Conservation (phyloP, 1,140 invertebrate species). For the Mya arenaria region DNA sequence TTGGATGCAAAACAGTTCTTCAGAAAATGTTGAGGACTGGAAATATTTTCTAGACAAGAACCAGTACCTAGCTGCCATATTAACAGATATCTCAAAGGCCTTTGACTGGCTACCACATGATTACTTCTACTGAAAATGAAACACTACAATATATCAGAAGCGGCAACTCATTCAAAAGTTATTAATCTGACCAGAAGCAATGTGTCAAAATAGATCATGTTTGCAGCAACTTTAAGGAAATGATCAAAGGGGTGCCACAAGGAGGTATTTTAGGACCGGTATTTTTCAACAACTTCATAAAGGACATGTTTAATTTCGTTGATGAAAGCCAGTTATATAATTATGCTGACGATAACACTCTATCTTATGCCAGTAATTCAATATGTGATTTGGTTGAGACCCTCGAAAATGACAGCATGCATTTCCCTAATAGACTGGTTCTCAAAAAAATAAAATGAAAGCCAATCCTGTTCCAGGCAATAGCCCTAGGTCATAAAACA, state of each 20-base stretch:
- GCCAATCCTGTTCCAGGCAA: slow-evolving; percentile 29
- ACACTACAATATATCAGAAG: slow-evolving; percentile 14
- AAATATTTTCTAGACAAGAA: slow-evolving; percentile 45
- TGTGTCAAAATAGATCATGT: slow-evolving; percentile 25
- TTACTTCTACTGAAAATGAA: slow-evolving; percentile 24
- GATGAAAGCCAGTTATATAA: neutral
- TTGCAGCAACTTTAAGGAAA: slow-evolving; percentile 14
- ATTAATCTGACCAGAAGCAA: slow-evolving; percentile 3
- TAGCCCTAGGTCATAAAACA: slow-evolving; percentile 14
- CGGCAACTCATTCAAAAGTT: slow-evolving; percentile 12
- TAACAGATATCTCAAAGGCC: slow-evolving; percentile 54
- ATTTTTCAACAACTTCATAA: slow-evolving; percentile 22
- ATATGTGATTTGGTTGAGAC: neutral
- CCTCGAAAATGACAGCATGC: slow-evolving; percentile 13
- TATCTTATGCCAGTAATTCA: slow-evolving; percentile 8
- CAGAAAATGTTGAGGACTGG: slow-evolving; percentile 37
- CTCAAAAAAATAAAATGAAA: slow-evolving; percentile 31
- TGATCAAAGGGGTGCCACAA: slow-evolving; percentile 20
- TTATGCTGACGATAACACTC: slow-evolving; percentile 27
- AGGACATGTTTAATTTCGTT: slow-evolving; percentile 22
- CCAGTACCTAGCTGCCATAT: slow-evolving; percentile 27
- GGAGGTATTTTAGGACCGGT: slow-evolving; percentile 27
- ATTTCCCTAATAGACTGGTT: slow-evolving; percentile 17
- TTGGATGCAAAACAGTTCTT: slow-evolving; percentile 32
- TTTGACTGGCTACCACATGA: slow-evolving; percentile 46